Conservation (phyloP, 2,797 vertebrate genomes). For the Bovichtus diacanthus region DNA sequence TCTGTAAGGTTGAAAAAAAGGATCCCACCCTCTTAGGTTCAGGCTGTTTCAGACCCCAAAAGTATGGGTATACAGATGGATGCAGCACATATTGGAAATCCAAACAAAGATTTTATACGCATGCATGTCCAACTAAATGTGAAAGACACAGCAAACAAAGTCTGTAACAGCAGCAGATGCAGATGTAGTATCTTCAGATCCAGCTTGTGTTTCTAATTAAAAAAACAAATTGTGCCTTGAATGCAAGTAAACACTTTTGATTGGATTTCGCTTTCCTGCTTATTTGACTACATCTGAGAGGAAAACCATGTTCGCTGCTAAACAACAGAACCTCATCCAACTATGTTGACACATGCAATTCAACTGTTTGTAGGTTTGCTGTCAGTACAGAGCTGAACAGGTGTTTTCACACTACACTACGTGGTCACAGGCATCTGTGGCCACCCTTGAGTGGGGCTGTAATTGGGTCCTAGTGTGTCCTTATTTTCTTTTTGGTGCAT, state of each 20-base stretch:
- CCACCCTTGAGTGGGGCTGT: neutral
- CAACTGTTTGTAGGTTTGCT: neutral
- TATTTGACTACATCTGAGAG: neutral
- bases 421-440: neutral
- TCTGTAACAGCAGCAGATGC: neutral
- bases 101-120: neutral
- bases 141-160: neutral
- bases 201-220: neutral
- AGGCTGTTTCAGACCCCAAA: neutral
- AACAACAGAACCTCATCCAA: neutral
- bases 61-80: neutral
- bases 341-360: neutral
- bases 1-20: constrained; percentile 6
- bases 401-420: neutral
- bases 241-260: neutral
- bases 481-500: neutral
- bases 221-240: neutral
- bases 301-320: neutral
- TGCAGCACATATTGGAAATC: neutral
- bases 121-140: neutral
- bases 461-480: neutral
- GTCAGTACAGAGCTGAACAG: neutral
- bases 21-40: neutral
- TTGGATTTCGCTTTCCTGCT: neutral
- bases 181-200: neutral